These are phyloP conservation scores for Sesia apiformis DNA, from an alignment of 2,888 invertebrate species.

Conservation along the genomic window DNA sequence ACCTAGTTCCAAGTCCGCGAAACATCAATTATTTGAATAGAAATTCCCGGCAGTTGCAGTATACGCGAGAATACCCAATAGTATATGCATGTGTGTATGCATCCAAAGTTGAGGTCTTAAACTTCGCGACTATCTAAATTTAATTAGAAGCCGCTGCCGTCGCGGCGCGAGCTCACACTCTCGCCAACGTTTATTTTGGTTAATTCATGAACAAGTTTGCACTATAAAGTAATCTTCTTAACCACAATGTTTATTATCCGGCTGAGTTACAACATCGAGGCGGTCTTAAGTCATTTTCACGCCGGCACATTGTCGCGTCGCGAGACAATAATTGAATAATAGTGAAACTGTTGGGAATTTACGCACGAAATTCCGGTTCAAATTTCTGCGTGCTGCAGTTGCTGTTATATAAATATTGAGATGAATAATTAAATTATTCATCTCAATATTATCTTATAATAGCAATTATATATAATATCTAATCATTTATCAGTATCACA, in stretches of 20 bases:
- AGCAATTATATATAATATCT: no score
- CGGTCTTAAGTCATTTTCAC: constrained; percentile 50
- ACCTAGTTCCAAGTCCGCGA: constrained; percentile 17
- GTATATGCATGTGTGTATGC: constrained; percentile 10
- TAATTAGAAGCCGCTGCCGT: constrained; percentile 34
- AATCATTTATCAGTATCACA: no score
- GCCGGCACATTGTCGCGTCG: constrained; percentile 43
- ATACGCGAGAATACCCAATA: neutral
- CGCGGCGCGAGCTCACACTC: constrained; percentile 15
- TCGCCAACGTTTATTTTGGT: constrained; percentile 27
- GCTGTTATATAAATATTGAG: no score
- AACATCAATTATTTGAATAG: constrained; percentile 11
- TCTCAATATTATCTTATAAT: no score
- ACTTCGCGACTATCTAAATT: constrained; percentile 38
- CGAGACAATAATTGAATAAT: constrained; percentile 50
- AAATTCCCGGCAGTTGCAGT: neutral
- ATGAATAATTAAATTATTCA: no score
- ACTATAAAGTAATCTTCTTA: constrained; percentile 38
- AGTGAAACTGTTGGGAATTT: constrained; percentile 38
- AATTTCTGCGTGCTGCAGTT: no score
- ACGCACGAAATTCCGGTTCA: no score
- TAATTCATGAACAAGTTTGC: constrained; percentile 45
- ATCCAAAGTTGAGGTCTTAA: constrained; percentile 20
- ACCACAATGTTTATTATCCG: constrained; percentile 45
- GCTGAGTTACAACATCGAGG: constrained; percentile 26